phyloP scores from a whole-genome alignment of 2,113 vertebrate species.

The Puntigrus tetrazona region DNA sequence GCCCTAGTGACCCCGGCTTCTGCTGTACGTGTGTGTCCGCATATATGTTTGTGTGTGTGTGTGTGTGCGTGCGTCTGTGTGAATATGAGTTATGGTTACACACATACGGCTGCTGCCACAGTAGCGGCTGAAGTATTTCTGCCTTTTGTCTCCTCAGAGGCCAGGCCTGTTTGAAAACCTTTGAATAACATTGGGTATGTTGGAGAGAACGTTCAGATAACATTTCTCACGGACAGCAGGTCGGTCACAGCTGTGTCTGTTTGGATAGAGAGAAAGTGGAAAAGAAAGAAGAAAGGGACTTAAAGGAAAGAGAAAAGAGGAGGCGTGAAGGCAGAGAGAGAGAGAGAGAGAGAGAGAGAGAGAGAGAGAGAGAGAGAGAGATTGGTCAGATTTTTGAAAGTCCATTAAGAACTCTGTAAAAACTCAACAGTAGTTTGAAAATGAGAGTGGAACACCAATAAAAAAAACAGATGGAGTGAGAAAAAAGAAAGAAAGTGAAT shows the following conservation, averaged over 20 bases:
- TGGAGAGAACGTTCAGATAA: slow-evolving; percentile 41
- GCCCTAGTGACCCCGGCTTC: slow-evolving; percentile 47
- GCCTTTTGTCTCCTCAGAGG: slow-evolving; percentile 52
- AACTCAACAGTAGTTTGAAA: slow-evolving; percentile 12
- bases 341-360: slow-evolving; percentile 9
- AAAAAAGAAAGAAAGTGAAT: background rate
- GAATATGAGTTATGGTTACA: slow-evolving; percentile 57
- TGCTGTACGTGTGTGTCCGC: slow-evolving; percentile 42
- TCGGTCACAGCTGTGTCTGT: slow-evolving; percentile 46
- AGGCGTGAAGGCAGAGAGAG: background rate
- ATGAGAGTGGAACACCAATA: background rate
- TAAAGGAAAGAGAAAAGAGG: slow-evolving; percentile 44
- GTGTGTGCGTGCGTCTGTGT: slow-evolving; percentile 44
- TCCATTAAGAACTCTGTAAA: slow-evolving; percentile 45
- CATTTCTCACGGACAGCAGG: slow-evolving; percentile 47
- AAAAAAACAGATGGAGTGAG: background rate
- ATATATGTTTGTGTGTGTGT: slow-evolving; percentile 44
- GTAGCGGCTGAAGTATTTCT: slow-evolving; percentile 58
- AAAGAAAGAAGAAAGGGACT: slow-evolving; percentile 45
- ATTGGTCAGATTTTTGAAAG: slow-evolving; percentile 27
- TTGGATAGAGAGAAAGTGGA: slow-evolving; percentile 46
- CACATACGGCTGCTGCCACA: slow-evolving; percentile 52
- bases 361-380: slow-evolving; percentile 1
- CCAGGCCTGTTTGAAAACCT: slow-evolving; percentile 48
- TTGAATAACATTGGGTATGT: slow-evolving; percentile 57